phyloP scores from a whole-genome alignment of 2,888 invertebrate genomes.

The Amorpha juglandis region DNA sequence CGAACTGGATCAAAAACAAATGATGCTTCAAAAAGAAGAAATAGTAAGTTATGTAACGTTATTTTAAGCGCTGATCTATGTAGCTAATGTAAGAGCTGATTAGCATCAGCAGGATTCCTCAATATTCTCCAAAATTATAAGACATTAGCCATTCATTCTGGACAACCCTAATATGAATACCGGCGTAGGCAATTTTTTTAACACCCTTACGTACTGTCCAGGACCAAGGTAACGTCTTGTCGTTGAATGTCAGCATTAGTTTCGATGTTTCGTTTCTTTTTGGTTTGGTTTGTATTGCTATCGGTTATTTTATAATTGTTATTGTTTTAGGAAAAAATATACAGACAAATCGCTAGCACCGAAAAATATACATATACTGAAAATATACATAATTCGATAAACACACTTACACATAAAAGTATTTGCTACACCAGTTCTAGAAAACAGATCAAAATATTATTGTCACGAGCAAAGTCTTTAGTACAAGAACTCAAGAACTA shows the following conservation, averaged over 20 bases:
- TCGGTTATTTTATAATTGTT: not conserved
- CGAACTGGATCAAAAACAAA: conserved; percentile 62
- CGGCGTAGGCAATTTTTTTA: too few relatives aligned
- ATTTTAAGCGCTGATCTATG: not conserved
- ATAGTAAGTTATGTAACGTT: conserved; percentile 53
- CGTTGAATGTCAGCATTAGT: too few relatives aligned
- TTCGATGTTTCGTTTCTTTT: too few relatives aligned
- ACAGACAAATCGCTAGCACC: conserved; percentile 46
- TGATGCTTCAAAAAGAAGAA: conserved; percentile 62
- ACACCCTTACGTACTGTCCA: too few relatives aligned
- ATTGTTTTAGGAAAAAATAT: conserved; percentile 55
- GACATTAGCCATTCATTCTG: too few relatives aligned
- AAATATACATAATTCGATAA: conserved; percentile 35
- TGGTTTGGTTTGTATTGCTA: not conserved
- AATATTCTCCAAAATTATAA: too few relatives aligned
- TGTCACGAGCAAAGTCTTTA: conserved; percentile 51
- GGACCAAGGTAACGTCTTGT: too few relatives aligned
- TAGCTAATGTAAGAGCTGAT: not conserved
- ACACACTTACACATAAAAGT: conserved; percentile 30
- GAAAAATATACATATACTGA: conserved; percentile 39
- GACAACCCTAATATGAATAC: too few relatives aligned
- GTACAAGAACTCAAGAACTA: conserved; percentile 50
- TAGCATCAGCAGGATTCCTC: too few relatives aligned
- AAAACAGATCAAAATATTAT: conserved; percentile 54
- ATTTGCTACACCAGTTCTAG: conserved; percentile 38